Evolutionary conservation across 2,113 vertebrate species (phyloP).

Genomic region (Sebastes fasciatus): DNA sequence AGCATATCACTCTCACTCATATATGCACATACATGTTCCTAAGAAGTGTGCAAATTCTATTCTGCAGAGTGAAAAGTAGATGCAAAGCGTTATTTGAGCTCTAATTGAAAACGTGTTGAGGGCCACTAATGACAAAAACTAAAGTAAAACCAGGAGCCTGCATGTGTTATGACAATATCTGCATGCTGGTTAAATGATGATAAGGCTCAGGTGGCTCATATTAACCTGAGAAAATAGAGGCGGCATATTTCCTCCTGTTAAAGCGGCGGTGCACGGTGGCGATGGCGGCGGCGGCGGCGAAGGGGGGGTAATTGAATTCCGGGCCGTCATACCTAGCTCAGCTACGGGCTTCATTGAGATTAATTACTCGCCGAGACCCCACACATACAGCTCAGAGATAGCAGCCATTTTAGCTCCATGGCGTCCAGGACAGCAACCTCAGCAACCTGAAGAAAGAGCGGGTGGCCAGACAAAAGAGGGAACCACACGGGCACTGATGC

Average conservation of each 20-base stretch:
- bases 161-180: slow-evolving; percentile 65
- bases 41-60: slow-evolving; percentile 39
- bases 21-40: slow-evolving; percentile 7
- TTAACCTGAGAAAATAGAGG: slow-evolving; percentile 93
- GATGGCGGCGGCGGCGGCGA: slow-evolving; percentile 10
- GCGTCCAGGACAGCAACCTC: slow-evolving; percentile 84
- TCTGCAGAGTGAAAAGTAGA: slow-evolving; percentile 17
- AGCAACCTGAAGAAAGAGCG: slow-evolving; percentile 74
- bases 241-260: slow-evolving; percentile 48
- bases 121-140: slow-evolving; percentile 46
- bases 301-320: slow-evolving; percentile 85
- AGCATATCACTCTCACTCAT: not conserved
- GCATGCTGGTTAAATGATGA: slow-evolving; percentile 80
- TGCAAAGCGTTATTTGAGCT: slow-evolving; percentile 41
- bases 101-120: slow-evolving; percentile 58
- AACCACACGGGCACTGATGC: slow-evolving; percentile 71
- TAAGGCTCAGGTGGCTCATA: slow-evolving; percentile 98
- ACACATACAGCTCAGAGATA: slow-evolving; percentile 84
- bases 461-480: slow-evolving; percentile 76
- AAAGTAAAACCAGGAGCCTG: slow-evolving; percentile 43
- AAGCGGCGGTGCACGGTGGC: slow-evolving; percentile 39
- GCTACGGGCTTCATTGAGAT: slow-evolving; percentile 96
- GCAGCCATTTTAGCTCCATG: slow-evolving; percentile 87
- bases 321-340: slow-evolving; percentile 93
- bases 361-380: slow-evolving; percentile 93